Base-by-base conservation (phyloP, 2,797 vertebrate species). In the Myotis planiceps region DNA sequence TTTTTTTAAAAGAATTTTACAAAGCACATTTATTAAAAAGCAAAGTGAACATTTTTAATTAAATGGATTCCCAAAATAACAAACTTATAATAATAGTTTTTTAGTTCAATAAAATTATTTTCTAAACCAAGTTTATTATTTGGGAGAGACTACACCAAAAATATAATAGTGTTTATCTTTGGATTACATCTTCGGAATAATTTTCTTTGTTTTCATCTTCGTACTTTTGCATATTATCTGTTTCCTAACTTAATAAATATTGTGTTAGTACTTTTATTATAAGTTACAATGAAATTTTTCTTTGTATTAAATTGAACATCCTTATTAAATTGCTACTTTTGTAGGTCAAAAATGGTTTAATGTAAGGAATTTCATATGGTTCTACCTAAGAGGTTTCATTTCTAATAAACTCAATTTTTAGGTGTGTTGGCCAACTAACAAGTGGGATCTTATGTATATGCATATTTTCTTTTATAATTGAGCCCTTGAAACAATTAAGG, bases 21-120 rank as follows among this genome's bases (percentile, higher is more conserved):
- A 60, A 86, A 75, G 6, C 39, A 45, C 60, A 3, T 75, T 63
- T 80, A 25, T 60, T 85, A 3, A 9, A 81, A 93, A 93, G 34
- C 15, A 71, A 82, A 13, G 0, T 84, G 18, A 23, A 49, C 45
- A 39, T 72, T 88, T 82, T 29, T 10, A 87, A 47, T 63, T 82
- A 79, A 86, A 71, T 82, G 0, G 1, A 37, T 82, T 90, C 25
- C 65, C 60, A 14, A 76, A 82, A 91, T 82, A 76, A 53, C 51
- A 95, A 89, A 53, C 51, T 55, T 88, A 25, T 80, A 87, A 37
- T 10, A 13, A 25, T 82, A 15, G 8, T 16, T 49, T 69, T 71
- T 82, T 72, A 45, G 12, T 29, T 90, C 27, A 94, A 71, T 55
- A 27, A 87, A 88, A 90, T 53, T 65, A 84, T 79, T 95, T 87